Base-by-base conservation (phyloP, 2,797 vertebrate species). In the Enteromius afrohamiltoni region DNA sequence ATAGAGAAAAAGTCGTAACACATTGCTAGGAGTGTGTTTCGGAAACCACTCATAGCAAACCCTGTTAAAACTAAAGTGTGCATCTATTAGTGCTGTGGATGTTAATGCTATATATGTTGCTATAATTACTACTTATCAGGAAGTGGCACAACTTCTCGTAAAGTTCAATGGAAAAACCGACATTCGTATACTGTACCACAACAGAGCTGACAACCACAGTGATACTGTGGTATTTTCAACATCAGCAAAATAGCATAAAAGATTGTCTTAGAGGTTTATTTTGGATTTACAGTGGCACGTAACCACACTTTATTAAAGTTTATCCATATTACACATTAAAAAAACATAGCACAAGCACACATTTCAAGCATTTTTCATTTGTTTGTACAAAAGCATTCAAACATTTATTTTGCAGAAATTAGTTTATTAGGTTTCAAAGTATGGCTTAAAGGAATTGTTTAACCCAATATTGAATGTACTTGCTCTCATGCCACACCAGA, bases 111-210 rank as follows among this genome's bases (percentile, higher is more conserved):
- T 49, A 17, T 75, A 19, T 55, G 8, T 51, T 64, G 47, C 45
- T 67, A 40, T 49, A 40, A 51, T 51, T 82, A 51, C 19, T 40
- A 16, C 42, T 5, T 49, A 23, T 75, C 70, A 82, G 71, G 80
- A 75, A 75, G 71, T 75, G 71, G 80, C 47, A 31, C 6, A 42
- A 19, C 45, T 65, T 67, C 70, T 76, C 65, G 70, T 40, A 82
- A 82, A 76, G 70, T 67, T 82, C 80, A 82, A 26, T 82, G 80
- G 71, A 82, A 75, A 82, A 82, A 65, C 0, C 47, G 1, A 29
- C 60, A 67, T 42, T 82, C 5, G 7, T 29, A 40, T 13, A 21
- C 3, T 64, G 40, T 55, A 65, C 80, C 70, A 67, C 71, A 73
- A 34, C 55, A 81, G 21, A 10, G 26, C 69, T 73, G 79, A 64